Percentiles rank a stretch among this genome's conserved stretches.
Evolutionary conservation across 1,140 invertebrate genomes (phyloP).

Genomic region (Drosophila simulans): DNA sequence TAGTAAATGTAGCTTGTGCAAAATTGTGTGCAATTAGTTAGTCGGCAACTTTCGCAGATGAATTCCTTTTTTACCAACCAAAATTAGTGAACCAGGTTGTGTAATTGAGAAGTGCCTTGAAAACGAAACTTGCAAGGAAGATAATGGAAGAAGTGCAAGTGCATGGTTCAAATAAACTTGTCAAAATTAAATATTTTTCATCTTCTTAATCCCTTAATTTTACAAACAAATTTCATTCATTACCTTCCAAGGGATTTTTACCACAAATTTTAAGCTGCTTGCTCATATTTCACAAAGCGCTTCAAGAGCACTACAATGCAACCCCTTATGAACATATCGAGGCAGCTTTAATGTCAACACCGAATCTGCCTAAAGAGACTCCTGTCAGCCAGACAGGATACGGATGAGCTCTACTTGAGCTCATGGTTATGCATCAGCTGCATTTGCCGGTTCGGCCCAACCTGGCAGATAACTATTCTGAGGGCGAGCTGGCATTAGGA

Average conservation of each 20-base stretch:
- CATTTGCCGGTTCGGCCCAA: slow-evolving; percentile 22
- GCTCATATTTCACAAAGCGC: too few relatives aligned
- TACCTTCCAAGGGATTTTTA: too few relatives aligned
- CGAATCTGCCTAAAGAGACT: not conserved
- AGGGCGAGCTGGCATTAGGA: slow-evolving; percentile 29
- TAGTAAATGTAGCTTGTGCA: slow-evolving; percentile 45
- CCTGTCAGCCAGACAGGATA: slow-evolving; percentile 1
- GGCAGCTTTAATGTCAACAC: slow-evolving; percentile 15
- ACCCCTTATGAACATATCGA: not conserved
- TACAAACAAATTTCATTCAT: too few relatives aligned
- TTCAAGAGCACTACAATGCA: too few relatives aligned
- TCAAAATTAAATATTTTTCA: too few relatives aligned
- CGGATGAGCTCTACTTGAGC: slow-evolving; percentile 1
- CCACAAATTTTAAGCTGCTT: too few relatives aligned
- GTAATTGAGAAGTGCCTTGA: slow-evolving; percentile 18
- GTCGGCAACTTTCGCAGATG: slow-evolving; percentile 30
- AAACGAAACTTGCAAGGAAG: not conserved
- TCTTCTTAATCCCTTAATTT: too few relatives aligned
- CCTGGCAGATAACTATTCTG: slow-evolving; percentile 12
- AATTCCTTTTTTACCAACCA: slow-evolving; percentile 17
- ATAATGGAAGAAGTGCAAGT: not conserved
- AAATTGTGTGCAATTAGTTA: slow-evolving; percentile 54
- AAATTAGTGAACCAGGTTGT: slow-evolving; percentile 29
- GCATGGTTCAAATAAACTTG: too few relatives aligned
- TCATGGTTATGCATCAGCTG: slow-evolving; percentile 23